Evolutionary conservation across 2,888 invertebrate genomes (phyloP).

Genomic region (Lasioglossum marginatum): DNA sequence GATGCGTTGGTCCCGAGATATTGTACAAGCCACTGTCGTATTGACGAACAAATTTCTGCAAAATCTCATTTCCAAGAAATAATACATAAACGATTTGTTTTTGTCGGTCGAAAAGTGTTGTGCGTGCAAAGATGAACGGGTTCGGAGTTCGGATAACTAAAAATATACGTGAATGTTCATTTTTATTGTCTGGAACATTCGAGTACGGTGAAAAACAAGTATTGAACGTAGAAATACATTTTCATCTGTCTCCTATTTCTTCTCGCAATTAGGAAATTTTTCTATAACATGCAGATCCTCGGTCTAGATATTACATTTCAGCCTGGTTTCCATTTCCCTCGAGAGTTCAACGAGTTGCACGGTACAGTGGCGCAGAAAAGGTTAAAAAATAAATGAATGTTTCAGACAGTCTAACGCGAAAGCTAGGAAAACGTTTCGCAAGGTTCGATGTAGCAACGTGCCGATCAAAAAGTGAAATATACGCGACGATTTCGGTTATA

Average conservation of each 20-base stretch:
- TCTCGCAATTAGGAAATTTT: not conserved
- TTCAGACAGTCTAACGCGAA: not conserved
- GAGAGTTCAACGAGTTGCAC: not conserved
- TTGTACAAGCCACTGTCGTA: not conserved
- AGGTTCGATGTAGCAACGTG: conserved; percentile 3
- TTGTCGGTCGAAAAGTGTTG: no score
- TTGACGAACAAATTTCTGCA: not conserved
- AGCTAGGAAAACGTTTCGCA: conserved; percentile 10
- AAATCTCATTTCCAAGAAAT: not conserved
- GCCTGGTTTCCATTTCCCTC: not conserved
- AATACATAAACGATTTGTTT: not conserved
- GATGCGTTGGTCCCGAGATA: conserved; percentile 16
- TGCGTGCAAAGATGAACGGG: no score
- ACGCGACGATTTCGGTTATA: conserved; percentile 15
- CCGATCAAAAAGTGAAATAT: conserved; percentile 37
- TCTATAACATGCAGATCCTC: not conserved
- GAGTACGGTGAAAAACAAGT: not conserved
- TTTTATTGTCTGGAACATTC: not conserved
- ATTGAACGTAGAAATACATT: not conserved
- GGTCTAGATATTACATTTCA: not conserved
- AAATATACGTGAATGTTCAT: not conserved
- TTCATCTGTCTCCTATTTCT: no score
- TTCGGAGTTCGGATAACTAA: not conserved
- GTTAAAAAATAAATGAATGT: not conserved
- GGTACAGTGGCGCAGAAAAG: not conserved